Evolutionary conservation across 2,113 vertebrate genomes (phyloP).

Genomic region (Planiliza haematocheilus): DNA sequence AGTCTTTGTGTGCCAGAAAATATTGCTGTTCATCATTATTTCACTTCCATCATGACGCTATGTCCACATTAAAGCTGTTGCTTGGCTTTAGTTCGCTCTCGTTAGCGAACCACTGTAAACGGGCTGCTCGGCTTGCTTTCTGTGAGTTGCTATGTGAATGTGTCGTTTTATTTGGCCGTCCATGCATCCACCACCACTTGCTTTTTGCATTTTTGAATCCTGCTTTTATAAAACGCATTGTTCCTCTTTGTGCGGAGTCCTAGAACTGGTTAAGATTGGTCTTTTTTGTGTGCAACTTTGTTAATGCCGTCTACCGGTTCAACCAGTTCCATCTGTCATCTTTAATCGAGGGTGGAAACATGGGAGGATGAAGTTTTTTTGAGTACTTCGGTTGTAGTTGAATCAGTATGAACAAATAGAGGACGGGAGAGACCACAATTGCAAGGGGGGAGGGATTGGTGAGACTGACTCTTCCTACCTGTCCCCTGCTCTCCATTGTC

Average conservation of each 20-base stretch:
- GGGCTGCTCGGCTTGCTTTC: slow-evolving; percentile 14
- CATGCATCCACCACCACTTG: slow-evolving; percentile 7
- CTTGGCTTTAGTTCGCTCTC: slow-evolving; percentile 39
- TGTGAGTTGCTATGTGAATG: slow-evolving; percentile 40
- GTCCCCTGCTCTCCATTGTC: slow-evolving; percentile 27
- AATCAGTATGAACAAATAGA: slow-evolving; percentile 11
- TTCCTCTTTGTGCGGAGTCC: neutral
- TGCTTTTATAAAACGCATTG: slow-evolving; percentile 16
- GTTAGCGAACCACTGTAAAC: slow-evolving; percentile 15
- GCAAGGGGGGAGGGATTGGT: slow-evolving; percentile 8
- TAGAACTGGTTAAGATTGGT: slow-evolving; percentile 24
- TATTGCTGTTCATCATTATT: slow-evolving; percentile 21
- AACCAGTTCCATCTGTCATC: too few species aligned
- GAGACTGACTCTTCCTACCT: slow-evolving; percentile 32
- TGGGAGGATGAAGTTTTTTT: slow-evolving; percentile 43
- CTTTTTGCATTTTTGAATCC: slow-evolving; percentile 16
- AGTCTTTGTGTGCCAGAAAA: slow-evolving; percentile 15
- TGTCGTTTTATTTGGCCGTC: neutral
- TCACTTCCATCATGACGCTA: slow-evolving; percentile 30
- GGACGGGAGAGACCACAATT: neutral
- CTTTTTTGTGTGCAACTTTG: neutral
- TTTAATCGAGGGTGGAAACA: slow-evolving; percentile 13
- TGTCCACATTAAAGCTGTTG: neutral
- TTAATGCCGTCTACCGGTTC: slow-evolving; percentile 1
- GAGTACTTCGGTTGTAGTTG: slow-evolving; percentile 14